These are phyloP conservation scores for Nannobrachium achirus DNA, from an alignment of 2,113 vertebrate species.

Conservation along the genomic window DNA sequence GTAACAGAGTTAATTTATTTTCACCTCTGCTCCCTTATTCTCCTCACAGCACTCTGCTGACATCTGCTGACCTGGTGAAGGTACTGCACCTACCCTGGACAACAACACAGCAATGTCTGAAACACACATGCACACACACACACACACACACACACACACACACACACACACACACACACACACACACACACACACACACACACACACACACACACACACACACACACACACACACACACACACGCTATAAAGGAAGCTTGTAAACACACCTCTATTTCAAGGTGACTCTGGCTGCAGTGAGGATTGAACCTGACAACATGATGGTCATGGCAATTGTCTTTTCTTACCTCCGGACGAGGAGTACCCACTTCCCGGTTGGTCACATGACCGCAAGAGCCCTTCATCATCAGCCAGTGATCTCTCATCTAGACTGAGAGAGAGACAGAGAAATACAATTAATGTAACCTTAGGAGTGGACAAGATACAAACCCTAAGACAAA, in stretches of 20 bases:
- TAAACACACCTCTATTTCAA: too few relatives aligned
- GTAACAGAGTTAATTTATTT: too few relatives aligned
- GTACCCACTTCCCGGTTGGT: conserved; percentile 11
- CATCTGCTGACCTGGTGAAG: conserved; percentile 40
- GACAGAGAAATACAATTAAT: neutral
- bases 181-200: neutral
- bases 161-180: conserved; percentile 6
- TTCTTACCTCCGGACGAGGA: conserved; percentile 24
- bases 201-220: neutral
- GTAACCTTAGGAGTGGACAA: too few relatives aligned
- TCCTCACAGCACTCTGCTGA: conserved; percentile 57
- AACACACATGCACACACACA: conserved; percentile 21
- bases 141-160: conserved; percentile 5
- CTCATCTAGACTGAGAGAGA: conserved; percentile 32
- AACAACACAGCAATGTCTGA: too few relatives aligned
- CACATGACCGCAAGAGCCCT: conserved; percentile 32
- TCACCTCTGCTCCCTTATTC: conserved; percentile 72
- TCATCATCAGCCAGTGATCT: conserved; percentile 1
- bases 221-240: neutral
- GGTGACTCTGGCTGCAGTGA: too few relatives aligned
- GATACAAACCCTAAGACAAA: too few relatives aligned
- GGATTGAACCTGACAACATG: neutral
- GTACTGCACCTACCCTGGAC: neutral
- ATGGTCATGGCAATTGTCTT: neutral
- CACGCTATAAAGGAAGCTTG: too few relatives aligned